Conservation (phyloP, 2,888 invertebrate genomes). For the Eupithecia abbreviata region DNA sequence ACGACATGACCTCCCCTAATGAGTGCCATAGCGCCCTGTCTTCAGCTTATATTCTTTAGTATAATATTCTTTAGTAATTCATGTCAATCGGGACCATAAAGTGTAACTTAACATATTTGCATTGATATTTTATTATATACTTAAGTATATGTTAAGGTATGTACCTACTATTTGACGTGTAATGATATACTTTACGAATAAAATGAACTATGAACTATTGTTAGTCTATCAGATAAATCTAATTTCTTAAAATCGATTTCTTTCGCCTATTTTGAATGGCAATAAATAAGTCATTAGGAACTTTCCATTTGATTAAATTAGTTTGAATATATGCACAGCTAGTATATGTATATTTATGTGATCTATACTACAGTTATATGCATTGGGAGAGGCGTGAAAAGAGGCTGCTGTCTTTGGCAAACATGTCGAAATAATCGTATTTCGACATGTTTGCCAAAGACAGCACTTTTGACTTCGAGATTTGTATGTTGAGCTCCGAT, state of each 20-base stretch:
- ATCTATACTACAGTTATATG: neutral
- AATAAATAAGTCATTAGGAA: neutral
- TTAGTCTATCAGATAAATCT: neutral
- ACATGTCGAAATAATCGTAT: too few relatives aligned
- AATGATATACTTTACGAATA: too few relatives aligned
- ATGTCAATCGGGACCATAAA: neutral
- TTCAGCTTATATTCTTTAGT: neutral
- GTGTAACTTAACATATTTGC: neutral
- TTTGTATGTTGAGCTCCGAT: too few relatives aligned
- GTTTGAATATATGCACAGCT: neutral
- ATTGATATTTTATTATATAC: neutral
- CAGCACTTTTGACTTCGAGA: too few relatives aligned
- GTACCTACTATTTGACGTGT: too few relatives aligned
- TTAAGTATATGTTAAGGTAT: too few relatives aligned
- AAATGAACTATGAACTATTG: too few relatives aligned
- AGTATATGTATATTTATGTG: neutral
- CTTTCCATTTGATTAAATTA: neutral
- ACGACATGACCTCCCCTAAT: too few relatives aligned
- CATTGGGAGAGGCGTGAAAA: too few relatives aligned
- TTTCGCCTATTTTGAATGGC: neutral
- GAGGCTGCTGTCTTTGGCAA: too few relatives aligned
- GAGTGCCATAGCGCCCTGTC: too few relatives aligned
- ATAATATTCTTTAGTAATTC: neutral
- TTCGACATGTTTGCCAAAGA: too few relatives aligned
- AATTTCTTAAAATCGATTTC: neutral